Conservation (phyloP, 2,888 invertebrate species). For the Euzetes globulus region DNA sequence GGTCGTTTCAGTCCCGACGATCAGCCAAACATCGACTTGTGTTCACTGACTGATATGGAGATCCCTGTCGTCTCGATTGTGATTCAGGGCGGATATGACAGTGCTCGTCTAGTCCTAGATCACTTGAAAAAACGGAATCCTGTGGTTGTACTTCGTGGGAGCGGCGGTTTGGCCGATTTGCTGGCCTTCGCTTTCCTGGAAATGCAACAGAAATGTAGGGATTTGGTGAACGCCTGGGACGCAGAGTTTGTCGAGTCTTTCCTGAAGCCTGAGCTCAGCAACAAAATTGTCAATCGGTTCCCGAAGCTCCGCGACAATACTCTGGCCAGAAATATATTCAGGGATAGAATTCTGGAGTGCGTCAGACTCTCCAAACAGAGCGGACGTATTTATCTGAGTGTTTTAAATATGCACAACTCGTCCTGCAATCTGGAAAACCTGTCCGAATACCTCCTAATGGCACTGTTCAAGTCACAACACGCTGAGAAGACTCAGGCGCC, state of each 20-base stretch:
- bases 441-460: conserved; percentile 47
- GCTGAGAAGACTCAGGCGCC: conserved; percentile 6
- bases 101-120: conserved; percentile 46
- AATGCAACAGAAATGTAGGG: conserved; percentile 44
- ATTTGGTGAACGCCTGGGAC: conserved; percentile 42
- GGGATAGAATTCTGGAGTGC: conserved; percentile 48
- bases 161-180: conserved; percentile 47
- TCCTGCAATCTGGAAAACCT: conserved; percentile 46
- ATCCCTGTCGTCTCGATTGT: conserved; percentile 48
- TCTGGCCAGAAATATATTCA: conserved; percentile 45
- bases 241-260: conserved; percentile 46
- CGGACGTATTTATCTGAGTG: conserved; percentile 45
- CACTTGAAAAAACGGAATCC: conserved; percentile 47
- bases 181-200: conserved; percentile 47
- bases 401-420: conserved; percentile 46
- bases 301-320: conserved; percentile 47
- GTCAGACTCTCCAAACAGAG: conserved; percentile 46
- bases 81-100: conserved; percentile 47
- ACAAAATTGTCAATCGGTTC: conserved; percentile 46
- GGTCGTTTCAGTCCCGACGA: not conserved
- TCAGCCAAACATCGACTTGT: not conserved
- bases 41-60: conserved; percentile 38
- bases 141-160: conserved; percentile 47
- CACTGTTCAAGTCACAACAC: conserved; percentile 45
- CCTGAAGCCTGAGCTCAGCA: conserved; percentile 47